Percentiles rank a stretch among this genome's conserved stretches.
These are phyloP conservation scores for Palythoa grandis DNA, from an alignment of 92 coral and sea anemone species.

Conservation along the genomic window DNA sequence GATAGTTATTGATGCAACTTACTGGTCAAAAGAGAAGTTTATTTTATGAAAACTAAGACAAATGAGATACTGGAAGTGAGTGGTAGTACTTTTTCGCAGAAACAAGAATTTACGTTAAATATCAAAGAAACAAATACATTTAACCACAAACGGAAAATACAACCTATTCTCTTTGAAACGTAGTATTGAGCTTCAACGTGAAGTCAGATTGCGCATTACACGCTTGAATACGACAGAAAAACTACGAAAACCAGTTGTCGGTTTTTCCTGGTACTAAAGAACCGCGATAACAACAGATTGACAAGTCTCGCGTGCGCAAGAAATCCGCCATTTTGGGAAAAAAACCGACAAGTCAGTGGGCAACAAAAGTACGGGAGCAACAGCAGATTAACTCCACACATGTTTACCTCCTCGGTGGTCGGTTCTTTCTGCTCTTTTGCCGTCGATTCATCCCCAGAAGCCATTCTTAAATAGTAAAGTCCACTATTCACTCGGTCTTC, in stretches of 20 bases:
- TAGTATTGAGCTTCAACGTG: background rate
- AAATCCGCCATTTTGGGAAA: constrained; percentile 43
- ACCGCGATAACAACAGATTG: background rate
- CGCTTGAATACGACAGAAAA: background rate
- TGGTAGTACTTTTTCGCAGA: constrained; percentile 8
- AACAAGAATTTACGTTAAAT: background rate
- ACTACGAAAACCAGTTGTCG: background rate
- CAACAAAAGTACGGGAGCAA: background rate
- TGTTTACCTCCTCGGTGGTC: constrained; percentile 78
- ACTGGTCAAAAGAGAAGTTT: background rate
- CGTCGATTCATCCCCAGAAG: constrained; percentile 97
- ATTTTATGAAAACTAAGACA: background rate
- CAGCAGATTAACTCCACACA: constrained; percentile 15
- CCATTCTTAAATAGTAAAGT: constrained; percentile 77
- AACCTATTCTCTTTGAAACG: background rate
- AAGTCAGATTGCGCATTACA: background rate
- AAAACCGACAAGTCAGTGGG: background rate
- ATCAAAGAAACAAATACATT: background rate
- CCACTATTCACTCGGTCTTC: constrained; percentile 47
- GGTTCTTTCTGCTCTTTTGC: constrained; percentile 92
- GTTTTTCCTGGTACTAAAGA: constrained; percentile 30
- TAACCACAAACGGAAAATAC: background rate
- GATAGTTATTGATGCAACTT: too few relatives aligned
- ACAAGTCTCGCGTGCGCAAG: constrained; percentile 35
- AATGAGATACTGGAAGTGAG: background rate